Conservation (phyloP, 2,113 vertebrate genomes). For the Brachirus orientalis region DNA sequence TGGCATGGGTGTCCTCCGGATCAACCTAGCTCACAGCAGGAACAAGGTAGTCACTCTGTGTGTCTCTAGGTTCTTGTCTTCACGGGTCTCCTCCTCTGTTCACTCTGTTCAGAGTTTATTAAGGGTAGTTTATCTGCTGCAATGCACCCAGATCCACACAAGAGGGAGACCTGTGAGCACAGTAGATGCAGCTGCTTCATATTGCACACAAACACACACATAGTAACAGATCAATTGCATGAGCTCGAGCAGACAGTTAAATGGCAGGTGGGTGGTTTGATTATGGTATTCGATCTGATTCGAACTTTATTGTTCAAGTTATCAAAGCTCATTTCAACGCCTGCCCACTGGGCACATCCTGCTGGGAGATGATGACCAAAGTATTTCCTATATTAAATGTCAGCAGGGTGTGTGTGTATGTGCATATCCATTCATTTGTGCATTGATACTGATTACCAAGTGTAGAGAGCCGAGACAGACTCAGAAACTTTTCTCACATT, state of each 20-base stretch:
- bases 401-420: constrained; percentile 8
- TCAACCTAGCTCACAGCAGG: constrained; percentile 81
- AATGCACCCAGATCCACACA: constrained; percentile 28
- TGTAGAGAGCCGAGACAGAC: constrained; percentile 11
- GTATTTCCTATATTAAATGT: constrained; percentile 54
- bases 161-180: constrained; percentile 51
- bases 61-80: background rate
- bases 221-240: constrained; percentile 15
- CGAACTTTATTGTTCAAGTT: constrained; percentile 49
- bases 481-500: constrained; percentile 26
- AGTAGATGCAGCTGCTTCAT: background rate
- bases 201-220: background rate
- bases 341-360: constrained; percentile 50
- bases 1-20: constrained; percentile 82
- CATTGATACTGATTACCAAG: constrained; percentile 13
- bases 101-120: background rate
- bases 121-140: background rate
- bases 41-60: constrained; percentile 73
- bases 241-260: constrained; percentile 4
- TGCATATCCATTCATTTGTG: constrained; percentile 7
- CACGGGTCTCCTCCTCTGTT: background rate
- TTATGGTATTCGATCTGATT: constrained; percentile 52
- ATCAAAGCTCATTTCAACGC: constrained; percentile 6
- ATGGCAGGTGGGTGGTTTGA: constrained; percentile 22
- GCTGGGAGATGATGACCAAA: constrained; percentile 33